phyloP scores from a whole-genome alignment of 2,113 vertebrate genomes.

The Machaerirhynchus nigripectus region DNA sequence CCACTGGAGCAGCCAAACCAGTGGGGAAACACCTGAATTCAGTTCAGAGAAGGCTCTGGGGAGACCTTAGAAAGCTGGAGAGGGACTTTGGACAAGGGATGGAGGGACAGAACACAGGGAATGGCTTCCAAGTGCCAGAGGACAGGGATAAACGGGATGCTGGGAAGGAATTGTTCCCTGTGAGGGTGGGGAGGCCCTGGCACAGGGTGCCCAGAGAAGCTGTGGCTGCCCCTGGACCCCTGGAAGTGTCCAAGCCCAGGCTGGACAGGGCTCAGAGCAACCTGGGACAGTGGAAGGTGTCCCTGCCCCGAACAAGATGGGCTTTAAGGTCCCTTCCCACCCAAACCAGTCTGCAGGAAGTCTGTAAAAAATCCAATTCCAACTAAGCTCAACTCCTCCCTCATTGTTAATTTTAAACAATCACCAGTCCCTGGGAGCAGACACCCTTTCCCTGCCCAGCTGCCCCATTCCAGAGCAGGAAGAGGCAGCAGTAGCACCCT shows the following conservation, averaged over 20 bases:
- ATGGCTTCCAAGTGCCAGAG: not conserved
- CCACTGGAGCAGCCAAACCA: accelerated
- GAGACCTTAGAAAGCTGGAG: not conserved
- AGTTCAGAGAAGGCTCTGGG: not conserved
- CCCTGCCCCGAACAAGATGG: not conserved
- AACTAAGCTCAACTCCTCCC: not conserved
- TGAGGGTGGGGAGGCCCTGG: not conserved
- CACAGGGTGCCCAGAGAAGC: not conserved
- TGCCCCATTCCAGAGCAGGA: not conserved
- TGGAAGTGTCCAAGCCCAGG: not conserved
- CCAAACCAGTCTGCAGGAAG: not conserved
- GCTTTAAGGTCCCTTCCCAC: not conserved
- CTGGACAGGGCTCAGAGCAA: accelerated
- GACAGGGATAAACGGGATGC: accelerated
- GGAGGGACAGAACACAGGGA: not conserved
- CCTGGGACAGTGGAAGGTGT: not conserved
- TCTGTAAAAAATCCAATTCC: not conserved
- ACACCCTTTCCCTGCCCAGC: not conserved
- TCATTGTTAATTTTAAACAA: not conserved
- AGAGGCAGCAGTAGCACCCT: not conserved
- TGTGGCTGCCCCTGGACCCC: not conserved
- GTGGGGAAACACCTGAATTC: not conserved
- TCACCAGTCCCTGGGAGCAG: not conserved
- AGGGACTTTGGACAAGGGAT: not conserved
- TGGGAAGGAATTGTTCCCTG: not conserved